Evolutionary conservation across 2,113 vertebrate species (phyloP), one percentile per base, ranked within the genome.

Genomic region (Steatornis caripensis): DNA sequence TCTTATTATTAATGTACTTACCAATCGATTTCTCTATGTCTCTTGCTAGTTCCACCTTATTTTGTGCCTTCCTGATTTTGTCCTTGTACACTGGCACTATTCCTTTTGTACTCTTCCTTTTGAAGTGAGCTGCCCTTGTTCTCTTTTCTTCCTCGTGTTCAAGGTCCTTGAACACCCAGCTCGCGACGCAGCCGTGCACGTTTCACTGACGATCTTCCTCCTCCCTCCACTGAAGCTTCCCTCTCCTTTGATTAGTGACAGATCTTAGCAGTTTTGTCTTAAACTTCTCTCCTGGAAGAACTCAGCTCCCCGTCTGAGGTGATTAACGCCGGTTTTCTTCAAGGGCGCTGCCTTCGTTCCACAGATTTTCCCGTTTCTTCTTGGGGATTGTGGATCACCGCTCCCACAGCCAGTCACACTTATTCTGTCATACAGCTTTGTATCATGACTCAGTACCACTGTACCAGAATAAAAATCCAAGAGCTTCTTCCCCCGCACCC

Each of bases 1-100:
- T 82, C 87, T 82, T n/a, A 53, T 68, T 89, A 45, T 84, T 84
- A 18, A 94, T 7, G 76, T 9, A 43, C 89, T 89, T 45, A 51
- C 22, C 93, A n/a, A 51, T 62, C 69, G 12, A 84, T 78, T 91
- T 81, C 94, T 62, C 14, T 12, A 9, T 1, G 18, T 71, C 86
- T 93, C 72, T 51, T 68, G 64, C 80, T 81, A 48, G 27, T 87
- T 92, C 80, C 54, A 84, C 13, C 71, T 46, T 66, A 41, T 62
- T 87, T 90, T 78, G 72, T n/a, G 60, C 55, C n/a, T 54, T 65
- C 61, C 22, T n/a, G 23, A 18, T 69, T 80, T 53, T n/a, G 21
- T 41, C 41, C 37, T 58, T 14, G 8, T 3, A 11, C 2, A 3
- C 11, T 20, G 43, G 37, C 8, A 14, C 24, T 26, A 3, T 4